Conservation (phyloP, 92 coral and sea anemone genomes). For the Bergia sp. region DNA sequence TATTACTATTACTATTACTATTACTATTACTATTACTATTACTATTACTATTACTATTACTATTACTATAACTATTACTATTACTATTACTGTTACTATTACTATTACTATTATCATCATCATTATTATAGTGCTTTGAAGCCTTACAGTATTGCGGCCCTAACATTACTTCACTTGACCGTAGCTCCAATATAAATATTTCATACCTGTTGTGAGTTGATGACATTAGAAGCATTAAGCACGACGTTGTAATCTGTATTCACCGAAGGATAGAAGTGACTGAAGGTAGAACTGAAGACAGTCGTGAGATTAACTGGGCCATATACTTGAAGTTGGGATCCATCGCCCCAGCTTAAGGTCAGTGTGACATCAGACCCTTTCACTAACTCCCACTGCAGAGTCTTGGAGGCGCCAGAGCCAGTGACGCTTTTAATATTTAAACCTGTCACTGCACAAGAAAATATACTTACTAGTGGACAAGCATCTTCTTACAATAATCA, state of each 20-base stretch:
- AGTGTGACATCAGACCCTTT: constrained; percentile 3
- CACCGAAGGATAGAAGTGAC: not conserved
- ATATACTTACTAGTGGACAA: no score
- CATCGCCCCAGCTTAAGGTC: constrained; percentile 4
- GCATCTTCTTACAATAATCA: no score
- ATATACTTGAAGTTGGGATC: not conserved
- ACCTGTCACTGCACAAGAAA: not conserved
- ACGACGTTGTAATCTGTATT: not conserved
- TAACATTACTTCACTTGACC: not conserved
- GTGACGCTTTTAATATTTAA: not conserved
- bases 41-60: no score
- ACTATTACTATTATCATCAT: no score
- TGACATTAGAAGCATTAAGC: not conserved
- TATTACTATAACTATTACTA: no score
- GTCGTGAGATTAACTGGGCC: constrained; percentile 1
- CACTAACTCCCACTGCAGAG: not conserved
- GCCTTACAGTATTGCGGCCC: no score
- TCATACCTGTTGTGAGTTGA: not conserved
- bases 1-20: no score
- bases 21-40: no score
- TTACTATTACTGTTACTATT: no score
- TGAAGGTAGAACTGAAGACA: not conserved
- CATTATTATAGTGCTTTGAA: no score
- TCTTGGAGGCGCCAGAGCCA: not conserved
- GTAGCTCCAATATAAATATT: no score